Base-by-base conservation (phyloP, 2,113 vertebrate genomes). In the Agelaius tricolor region DNA sequence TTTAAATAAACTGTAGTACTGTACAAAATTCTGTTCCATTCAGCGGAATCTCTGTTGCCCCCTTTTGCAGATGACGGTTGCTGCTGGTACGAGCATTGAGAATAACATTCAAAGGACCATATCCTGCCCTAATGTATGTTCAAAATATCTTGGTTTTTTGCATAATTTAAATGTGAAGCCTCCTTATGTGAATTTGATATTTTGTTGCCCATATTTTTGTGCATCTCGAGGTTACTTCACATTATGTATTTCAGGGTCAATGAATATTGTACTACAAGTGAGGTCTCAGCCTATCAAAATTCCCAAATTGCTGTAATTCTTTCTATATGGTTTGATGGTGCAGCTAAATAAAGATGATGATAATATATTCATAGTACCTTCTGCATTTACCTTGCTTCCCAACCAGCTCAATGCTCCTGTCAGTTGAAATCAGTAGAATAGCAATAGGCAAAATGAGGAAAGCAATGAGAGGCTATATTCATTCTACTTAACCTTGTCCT, bases 101-200 rank as follows among this genome's bases (percentile, higher is more conserved):
- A 97, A 97, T 97, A 97, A 97, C 97, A 97, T 97, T 97, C 97
- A 97, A 97, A 97, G 97, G 97, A 97, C 97, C 96, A 97, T 97
- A 96, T 97, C 97, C 97, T 97, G 97, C 97, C 97, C 97, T 97
- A 97, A 97, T 97, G 97, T 97, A 97, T 97, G 97, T 97, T 96
- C 90, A 71, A 82, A 89, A 77, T 97, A 93, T 96, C 94, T 97
- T 95, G 94, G 76, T 95, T 97, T 96, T 95, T 93, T 95, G 47
- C 5, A 0, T 96, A 33, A 95, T 95, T 90, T 93, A 33, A 96
- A 80, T 94, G 91, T 16, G 6, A 97, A 97, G 33, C 66, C 63
- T 96, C 82, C 86, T 95, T 91, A 80, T 87, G 44, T 97, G 88
- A 94, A 88, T 93, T 93, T 96, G 37, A 57, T 96, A 41, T 84